These are phyloP conservation scores for Chelonus insularis DNA, from an alignment of 1,140 invertebrate species.

Conservation along the genomic window DNA sequence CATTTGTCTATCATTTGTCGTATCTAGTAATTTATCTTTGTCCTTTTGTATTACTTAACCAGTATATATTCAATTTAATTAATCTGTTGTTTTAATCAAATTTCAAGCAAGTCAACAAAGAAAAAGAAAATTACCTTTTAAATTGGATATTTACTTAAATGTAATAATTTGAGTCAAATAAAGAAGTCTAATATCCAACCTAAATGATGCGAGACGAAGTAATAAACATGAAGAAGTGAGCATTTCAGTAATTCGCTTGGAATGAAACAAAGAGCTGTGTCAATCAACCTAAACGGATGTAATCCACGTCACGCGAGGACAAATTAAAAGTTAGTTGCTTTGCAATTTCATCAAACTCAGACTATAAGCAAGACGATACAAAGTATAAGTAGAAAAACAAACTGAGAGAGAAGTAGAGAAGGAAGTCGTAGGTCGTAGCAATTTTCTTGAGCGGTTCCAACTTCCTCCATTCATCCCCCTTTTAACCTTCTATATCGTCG, in stretches of 20 bases:
- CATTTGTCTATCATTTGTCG: not conserved
- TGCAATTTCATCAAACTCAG: slow-evolving; percentile 50
- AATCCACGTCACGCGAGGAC: slow-evolving; percentile 52
- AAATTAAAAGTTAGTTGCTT: slow-evolving; percentile 55
- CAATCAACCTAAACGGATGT: slow-evolving; percentile 47
- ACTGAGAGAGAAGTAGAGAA: not conserved
- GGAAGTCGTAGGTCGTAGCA: slow-evolving; percentile 29
- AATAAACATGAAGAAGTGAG: slow-evolving; percentile 13
- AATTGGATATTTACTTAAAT: not conserved
- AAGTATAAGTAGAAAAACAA: slow-evolving; percentile 10
- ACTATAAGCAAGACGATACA: slow-evolving; percentile 10
- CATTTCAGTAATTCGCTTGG: not conserved
- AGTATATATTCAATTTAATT: not conserved
- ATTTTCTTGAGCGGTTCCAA: slow-evolving; percentile 45
- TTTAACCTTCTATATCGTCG: slow-evolving; percentile 13
- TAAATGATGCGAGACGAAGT: slow-evolving; percentile 4
- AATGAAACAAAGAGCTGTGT: slow-evolving; percentile 34
- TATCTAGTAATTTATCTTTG: slow-evolving; percentile 8
- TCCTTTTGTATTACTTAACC: not conserved
- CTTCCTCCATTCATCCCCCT: not conserved
- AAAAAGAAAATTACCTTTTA: not conserved
- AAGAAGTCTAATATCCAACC: not conserved
- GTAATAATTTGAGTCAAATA: slow-evolving; percentile 4
- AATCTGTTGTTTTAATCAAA: slow-evolving; percentile 1
- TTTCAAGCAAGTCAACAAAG: not conserved